phyloP scores from a whole-genome alignment of 2,113 vertebrate genomes.

The Antechinus stuartii region DNA sequence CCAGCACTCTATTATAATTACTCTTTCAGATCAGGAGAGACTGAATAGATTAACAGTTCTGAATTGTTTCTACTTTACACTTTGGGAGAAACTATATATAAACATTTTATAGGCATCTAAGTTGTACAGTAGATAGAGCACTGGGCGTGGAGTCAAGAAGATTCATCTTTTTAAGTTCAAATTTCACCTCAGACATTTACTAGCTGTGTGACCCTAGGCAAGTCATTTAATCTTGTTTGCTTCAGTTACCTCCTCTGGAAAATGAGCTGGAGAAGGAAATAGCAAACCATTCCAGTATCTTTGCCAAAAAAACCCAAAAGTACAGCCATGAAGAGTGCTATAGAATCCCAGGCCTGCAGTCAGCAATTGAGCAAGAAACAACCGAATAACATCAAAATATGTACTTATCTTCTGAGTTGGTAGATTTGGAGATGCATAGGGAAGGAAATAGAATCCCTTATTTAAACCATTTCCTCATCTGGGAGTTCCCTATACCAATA shows the following conservation, averaged over 20 bases:
- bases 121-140: not conserved
- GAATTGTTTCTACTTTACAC: conserved; percentile 34
- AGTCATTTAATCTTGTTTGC: not conserved
- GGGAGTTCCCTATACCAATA: not conserved
- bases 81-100: conserved; percentile 3
- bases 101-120: not conserved
- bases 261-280: not conserved
- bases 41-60: conserved; percentile 29
- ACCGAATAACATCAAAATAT: not conserved
- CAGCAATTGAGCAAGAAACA: not conserved
- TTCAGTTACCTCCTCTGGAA: not conserved
- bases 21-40: conserved; percentile 15
- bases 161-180: not conserved
- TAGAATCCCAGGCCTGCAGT: too few relatives aligned
- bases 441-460: conserved; percentile 19
- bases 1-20: conserved; percentile 39
- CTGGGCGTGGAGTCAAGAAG: not conserved
- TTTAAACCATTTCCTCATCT: conserved; percentile 54
- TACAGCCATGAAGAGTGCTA: not conserved
- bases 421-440: conserved; percentile 32
- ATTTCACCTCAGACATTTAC: not conserved
- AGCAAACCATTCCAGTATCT: not conserved
- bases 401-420: not conserved
- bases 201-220: not conserved
- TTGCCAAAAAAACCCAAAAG: not conserved